Conservation (phyloP, 2,113 vertebrate genomes). For the Spea bombifrons region DNA sequence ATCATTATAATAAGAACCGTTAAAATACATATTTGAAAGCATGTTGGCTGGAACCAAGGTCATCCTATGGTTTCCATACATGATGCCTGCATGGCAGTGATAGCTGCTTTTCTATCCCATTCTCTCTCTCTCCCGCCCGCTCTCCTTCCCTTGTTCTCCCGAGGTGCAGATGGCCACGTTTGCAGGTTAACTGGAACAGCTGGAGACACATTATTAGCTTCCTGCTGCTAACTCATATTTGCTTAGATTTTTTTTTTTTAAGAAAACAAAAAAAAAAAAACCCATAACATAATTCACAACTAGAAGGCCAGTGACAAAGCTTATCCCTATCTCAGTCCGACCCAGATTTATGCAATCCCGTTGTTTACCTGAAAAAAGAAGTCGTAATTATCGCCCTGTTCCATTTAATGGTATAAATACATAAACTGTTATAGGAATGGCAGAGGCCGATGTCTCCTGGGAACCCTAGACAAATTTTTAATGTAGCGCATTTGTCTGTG, state of each 20-base stretch:
- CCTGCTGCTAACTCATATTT: conserved; percentile 98
- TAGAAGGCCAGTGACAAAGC: conserved; percentile 75
- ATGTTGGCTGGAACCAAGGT: conserved; percentile 72
- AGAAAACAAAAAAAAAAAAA: conserved; percentile 39
- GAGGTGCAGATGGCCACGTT: conserved; percentile 99
- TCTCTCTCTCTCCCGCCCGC: conserved; percentile 55
- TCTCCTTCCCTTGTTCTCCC: conserved; percentile 74
- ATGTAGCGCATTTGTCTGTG: conserved; percentile 79
- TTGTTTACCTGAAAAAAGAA: conserved; percentile 77
- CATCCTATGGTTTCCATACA: conserved; percentile 64
- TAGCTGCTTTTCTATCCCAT: conserved; percentile 51
- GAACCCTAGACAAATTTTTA: conserved; percentile 83
- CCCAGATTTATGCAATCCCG: conserved; percentile 71
- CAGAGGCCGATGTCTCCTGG: conserved; percentile 70
- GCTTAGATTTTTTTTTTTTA: conserved; percentile 79
- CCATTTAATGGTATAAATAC: conserved; percentile 81
- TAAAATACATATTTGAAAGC: too few species aligned
- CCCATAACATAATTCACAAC: conserved; percentile 83
- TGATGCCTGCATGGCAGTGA: conserved; percentile 58
- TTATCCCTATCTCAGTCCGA: conserved; percentile 69
- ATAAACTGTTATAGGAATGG: conserved; percentile 79
- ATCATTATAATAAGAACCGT: too few species aligned
- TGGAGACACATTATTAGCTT: conserved; percentile 99
- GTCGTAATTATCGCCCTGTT: conserved; percentile 81
- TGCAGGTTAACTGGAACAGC: conserved; percentile 99